Percentiles rank a stretch among this genome's conserved stretches.
Conservation (phyloP, 2,113 vertebrate genomes). For the Hippocampus barbouri region DNA sequence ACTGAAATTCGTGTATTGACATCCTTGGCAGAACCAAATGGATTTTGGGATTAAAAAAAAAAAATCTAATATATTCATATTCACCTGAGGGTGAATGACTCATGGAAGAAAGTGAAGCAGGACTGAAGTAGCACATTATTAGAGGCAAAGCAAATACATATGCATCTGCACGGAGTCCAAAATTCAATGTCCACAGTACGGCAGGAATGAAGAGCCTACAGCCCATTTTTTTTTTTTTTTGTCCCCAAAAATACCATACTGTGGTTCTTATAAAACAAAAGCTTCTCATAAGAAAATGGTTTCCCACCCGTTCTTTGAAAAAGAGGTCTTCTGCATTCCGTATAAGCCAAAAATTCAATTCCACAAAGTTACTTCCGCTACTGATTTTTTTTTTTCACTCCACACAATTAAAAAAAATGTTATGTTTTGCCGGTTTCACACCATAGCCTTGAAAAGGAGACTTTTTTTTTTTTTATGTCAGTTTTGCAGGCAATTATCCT, state of each 20-base stretch:
- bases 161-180: neutral
- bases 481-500: neutral
- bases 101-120: conserved; percentile 19
- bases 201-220: neutral
- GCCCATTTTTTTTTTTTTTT: neutral
- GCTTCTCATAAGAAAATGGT: no score
- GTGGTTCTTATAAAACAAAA: no score
- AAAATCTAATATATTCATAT: conserved; percentile 10
- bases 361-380: no score
- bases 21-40: conserved; percentile 14
- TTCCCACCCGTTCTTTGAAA: no score
- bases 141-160: conserved; percentile 14
- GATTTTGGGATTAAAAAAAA: conserved; percentile 20
- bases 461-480: neutral
- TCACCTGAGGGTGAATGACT: conserved; percentile 26
- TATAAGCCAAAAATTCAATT: no score
- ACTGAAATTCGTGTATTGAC: conserved; percentile 16
- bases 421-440: neutral
- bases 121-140: conserved; percentile 18
- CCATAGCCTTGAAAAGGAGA: neutral
- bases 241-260: neutral
- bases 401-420: neutral
- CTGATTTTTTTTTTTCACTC: neutral
- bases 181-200: no score
- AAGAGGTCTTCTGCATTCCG: no score